Percentiles rank a stretch among this genome's conserved stretches.
phyloP scores from a whole-genome alignment of 2,113 vertebrate species.

The Semicossyphus pulcher region DNA sequence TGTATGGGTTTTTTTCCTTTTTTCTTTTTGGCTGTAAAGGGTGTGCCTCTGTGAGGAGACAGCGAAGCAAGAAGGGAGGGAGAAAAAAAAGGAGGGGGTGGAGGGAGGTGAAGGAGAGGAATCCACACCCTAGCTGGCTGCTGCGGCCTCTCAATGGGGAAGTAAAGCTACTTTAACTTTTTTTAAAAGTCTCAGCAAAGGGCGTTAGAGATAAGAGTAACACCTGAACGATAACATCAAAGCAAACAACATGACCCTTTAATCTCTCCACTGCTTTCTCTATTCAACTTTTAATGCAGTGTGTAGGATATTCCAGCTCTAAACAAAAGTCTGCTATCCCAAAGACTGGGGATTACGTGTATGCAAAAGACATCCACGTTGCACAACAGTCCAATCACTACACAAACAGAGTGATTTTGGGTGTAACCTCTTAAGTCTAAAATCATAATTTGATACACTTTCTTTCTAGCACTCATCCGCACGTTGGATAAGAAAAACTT shows the following conservation, averaged over 20 bases:
- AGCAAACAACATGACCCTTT: neutral
- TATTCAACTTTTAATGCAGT: neutral
- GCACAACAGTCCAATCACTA: constrained; percentile 21
- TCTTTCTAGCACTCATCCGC: neutral
- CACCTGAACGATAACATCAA: neutral
- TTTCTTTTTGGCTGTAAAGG: constrained; percentile 57
- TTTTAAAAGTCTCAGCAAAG: constrained; percentile 30
- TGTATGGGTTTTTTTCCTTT: constrained; percentile 11
- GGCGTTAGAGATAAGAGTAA: constrained; percentile 22
- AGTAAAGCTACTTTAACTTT: constrained; percentile 52
- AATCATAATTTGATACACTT: neutral
- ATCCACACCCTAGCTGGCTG: constrained; percentile 79
- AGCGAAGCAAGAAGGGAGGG: constrained; percentile 64
- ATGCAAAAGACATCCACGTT: constrained; percentile 29
- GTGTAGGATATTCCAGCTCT: neutral
- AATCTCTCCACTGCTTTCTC: neutral
- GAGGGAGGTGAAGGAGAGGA: constrained; percentile 62
- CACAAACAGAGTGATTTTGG: neutral
- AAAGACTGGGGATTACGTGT: neutral
- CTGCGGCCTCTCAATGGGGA: constrained; percentile 42
- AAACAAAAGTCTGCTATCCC: neutral
- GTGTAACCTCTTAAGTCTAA: neutral
- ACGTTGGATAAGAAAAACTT: constrained; percentile 6
- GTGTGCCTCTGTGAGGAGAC: constrained; percentile 75
- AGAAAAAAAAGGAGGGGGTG: constrained; percentile 55